phyloP scores from a whole-genome alignment of 1,140 invertebrate genomes.

The Dolichoris vasculosae region DNA sequence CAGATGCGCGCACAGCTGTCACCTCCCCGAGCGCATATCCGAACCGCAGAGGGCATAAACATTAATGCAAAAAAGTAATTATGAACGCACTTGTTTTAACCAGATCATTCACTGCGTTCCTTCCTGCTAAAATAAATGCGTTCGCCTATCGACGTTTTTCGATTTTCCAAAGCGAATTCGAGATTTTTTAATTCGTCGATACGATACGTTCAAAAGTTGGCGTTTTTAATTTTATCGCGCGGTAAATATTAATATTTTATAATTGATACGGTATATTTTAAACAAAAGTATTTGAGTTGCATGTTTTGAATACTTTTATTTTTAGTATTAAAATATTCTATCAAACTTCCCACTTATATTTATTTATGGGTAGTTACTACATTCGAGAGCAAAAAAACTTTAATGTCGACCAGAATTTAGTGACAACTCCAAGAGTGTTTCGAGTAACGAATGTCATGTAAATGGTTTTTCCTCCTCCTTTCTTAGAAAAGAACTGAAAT shows the following conservation, averaged over 20 bases:
- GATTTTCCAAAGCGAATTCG: background rate
- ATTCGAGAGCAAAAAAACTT: background rate
- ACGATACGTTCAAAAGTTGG: too few species aligned
- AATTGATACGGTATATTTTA: too few species aligned
- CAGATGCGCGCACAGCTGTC: slow-evolving; percentile 30
- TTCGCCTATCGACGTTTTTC: background rate
- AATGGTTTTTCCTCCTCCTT: background rate
- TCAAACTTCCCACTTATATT: background rate
- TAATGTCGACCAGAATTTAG: background rate
- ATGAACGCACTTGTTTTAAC: background rate
- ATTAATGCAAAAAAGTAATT: background rate
- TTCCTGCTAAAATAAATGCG: too few species aligned
- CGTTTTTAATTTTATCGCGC: too few species aligned
- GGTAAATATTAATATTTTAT: too few species aligned
- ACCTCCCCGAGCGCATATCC: background rate
- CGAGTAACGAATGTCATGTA: background rate
- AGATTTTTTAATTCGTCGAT: background rate
- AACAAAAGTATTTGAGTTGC: too few species aligned
- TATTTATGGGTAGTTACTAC: background rate
- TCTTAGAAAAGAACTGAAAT: background rate
- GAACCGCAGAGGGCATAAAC: background rate
- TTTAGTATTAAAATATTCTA: too few species aligned
- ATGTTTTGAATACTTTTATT: too few species aligned
- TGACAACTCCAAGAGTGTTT: background rate
- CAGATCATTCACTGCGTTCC: too few species aligned